Base-by-base conservation (phyloP, 2,797 vertebrate genomes). In the Acrocephalus scirpaceus region DNA sequence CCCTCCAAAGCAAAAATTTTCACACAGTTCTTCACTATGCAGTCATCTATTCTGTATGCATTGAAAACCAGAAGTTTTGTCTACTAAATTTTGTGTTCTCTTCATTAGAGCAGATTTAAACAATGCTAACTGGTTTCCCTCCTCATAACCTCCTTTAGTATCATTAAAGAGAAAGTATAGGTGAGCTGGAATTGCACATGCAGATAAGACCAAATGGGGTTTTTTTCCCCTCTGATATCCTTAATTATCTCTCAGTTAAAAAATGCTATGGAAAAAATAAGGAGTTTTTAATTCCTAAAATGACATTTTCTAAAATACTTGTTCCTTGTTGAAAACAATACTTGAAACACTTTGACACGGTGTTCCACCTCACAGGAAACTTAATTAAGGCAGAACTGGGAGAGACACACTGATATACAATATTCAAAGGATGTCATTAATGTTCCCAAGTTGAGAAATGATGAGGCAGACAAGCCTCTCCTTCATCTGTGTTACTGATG, bases 401-500 rank as follows among this genome's bases (percentile, higher is more conserved):
- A 95, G 77, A 90, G 47, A 62, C 62, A 61, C 61, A 47, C 21
- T 50, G 78, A 83, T 78, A 91, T 10, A 51, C 36, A 65, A 58
- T 69, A 91, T 80, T 91, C 79, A 91, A 86, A 90, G 85, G 79
- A 44, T 86, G 66, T 75, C 70, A 93, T 91, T 91, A 83, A 71
- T 48, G 60, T 67, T 82, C 74, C 47, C 27, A 76, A 87, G 79
- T 48, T 0, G 3, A 83, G 42, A 93, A 87, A 90, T 14, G 62
- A 76, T 38, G 69, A 91, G 78, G 88, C 73, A 87, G 87, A 38
- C 85, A 88, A 86, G 85, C 30, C 48, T 88, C 79, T 86, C 74
- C 90, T 95, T 91, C 86, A 90, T 91, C 93, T 80, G 15, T n/a
- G 50, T 38, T 71, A 80, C 2, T 74, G 85, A 83, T 67, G 69